A percentile compares a stretch with the other conserved stretches of the same genome.
Conservation (phyloP, 2,113 vertebrate genomes). For the Cryptotis parvus region DNA sequence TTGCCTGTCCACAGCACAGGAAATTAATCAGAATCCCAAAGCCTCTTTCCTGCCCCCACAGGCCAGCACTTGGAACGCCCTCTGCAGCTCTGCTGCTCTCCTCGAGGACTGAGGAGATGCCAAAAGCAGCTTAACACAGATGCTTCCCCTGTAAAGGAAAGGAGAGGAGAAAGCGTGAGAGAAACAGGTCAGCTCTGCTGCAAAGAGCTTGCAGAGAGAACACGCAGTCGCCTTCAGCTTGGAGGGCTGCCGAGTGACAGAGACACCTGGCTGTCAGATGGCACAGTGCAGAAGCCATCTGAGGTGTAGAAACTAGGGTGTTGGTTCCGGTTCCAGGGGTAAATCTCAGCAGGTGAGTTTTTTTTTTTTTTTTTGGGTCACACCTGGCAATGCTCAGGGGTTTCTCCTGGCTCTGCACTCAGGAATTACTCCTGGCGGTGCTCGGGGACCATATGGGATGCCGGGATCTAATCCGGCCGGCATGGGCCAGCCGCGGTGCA, state of each 20-base stretch:
- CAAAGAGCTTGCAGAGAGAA: slow-evolving; percentile 51
- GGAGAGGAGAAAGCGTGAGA: slow-evolving; percentile 8
- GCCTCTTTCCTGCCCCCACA: slow-evolving; percentile 65
- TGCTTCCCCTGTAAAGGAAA: slow-evolving; percentile 42
- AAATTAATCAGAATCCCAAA: slow-evolving; percentile 77
- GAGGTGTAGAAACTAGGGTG: slow-evolving; percentile 2
- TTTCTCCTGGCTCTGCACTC: too few species aligned
- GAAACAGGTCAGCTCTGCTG: slow-evolving; percentile 59
- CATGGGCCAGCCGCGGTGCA: too few species aligned
- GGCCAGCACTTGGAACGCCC: slow-evolving; percentile 56
- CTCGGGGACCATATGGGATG: too few species aligned
- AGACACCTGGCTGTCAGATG: neutral
- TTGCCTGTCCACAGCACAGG: slow-evolving; percentile 63
- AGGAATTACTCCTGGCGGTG: too few species aligned
- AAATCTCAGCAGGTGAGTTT: neutral
- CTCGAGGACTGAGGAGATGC: slow-evolving; percentile 35
- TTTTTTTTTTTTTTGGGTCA: too few species aligned
- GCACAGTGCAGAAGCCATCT: slow-evolving; percentile 34
- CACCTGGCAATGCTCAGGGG: too few species aligned
- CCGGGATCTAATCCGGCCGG: too few species aligned
- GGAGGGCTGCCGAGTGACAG: slow-evolving; percentile 16
- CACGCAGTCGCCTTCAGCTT: neutral
- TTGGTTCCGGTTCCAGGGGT: neutral
- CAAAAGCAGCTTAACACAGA: slow-evolving; percentile 62
- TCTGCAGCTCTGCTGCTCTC: slow-evolving; percentile 45